phyloP scores from a whole-genome alignment of 2,797 vertebrate genomes.

The Picus viridis region DNA sequence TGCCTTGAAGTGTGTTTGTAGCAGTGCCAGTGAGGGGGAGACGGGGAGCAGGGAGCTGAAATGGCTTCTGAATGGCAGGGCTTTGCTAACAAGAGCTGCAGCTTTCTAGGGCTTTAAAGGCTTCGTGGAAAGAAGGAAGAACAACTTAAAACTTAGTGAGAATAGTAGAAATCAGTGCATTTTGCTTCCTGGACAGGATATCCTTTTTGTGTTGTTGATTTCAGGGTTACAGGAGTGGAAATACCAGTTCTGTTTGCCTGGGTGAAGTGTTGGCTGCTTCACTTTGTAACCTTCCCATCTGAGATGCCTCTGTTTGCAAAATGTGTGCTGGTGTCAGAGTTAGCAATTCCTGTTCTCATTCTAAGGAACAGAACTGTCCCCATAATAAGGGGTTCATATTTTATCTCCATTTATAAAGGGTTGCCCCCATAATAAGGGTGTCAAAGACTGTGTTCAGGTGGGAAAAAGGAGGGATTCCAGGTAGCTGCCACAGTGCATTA shows the following conservation, averaged over 20 bases:
- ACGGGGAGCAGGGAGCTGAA: background rate
- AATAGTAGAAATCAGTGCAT: background rate
- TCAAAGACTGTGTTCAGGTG: background rate
- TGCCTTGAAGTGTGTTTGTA: background rate
- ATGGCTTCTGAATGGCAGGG: slow-evolving; percentile 17
- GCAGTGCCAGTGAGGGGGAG: background rate
- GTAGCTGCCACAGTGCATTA: background rate
- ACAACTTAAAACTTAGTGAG: background rate
- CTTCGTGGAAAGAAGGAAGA: slow-evolving; percentile 1
- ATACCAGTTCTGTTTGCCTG: slow-evolving; percentile 49
- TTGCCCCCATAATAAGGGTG: background rate
- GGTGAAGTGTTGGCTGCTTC: background rate
- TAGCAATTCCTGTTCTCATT: background rate
- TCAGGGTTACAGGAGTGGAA: slow-evolving; percentile 13
- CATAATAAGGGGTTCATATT: background rate
- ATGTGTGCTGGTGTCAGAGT: background rate
- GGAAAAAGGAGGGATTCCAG: background rate
- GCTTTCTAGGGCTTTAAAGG: background rate
- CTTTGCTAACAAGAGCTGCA: background rate
- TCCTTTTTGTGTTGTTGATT: slow-evolving; percentile 46
- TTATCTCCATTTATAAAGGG: too few species aligned
- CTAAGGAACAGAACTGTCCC: background rate
- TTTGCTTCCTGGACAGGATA: slow-evolving; percentile 53
- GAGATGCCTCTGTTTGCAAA: background rate
- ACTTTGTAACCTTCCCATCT: background rate